Base-by-base conservation (phyloP, 2,797 vertebrate species). In the Phrynocephalus vlangalii region DNA sequence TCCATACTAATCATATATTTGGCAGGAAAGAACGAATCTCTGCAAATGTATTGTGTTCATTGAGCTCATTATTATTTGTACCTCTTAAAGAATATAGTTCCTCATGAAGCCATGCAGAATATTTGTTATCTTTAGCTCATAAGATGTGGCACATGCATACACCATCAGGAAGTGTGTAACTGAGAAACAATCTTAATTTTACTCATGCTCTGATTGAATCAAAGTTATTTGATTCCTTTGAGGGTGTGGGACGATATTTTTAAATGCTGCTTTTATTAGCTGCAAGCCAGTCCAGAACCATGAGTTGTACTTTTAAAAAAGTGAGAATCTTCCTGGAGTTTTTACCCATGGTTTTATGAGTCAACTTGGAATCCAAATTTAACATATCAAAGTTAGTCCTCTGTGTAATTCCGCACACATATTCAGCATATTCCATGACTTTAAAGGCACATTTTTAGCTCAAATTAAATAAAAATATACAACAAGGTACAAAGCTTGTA, bases 311-410 rank as follows among this genome's bases (percentile, higher is more conserved):
- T 92, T 87, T 87, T 85, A 87, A 91, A 44, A 89, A 93, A 63
- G 96, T 96, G 94, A 89, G 91, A 94, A 95, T 89, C 94, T 95
- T 95, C 79, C 56, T 89, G 94, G 76, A 94, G 88, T 82, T 83
- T 94, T 91, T 94, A 90, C 91, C 75, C 88, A 84, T 71, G 88
- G 87, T 92, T 96, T 96, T 96, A 94, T 94, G 88, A 93, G 90
- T 93, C 94, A 86, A 95, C 94, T 91, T 94, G 86, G 94, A 96
- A 87, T 96, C 93, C 89, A 93, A 95, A 94, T 93, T 91, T 96
- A 95, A 89, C 78, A 91, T 88, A 86, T 90, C 94, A 94, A 88
- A 84, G 91, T 92, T 91, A 90, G 89, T 94, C 93, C 93, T 94
- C 82, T 0, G 79, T 5, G 0, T 77, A 13, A 3, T 15, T 67